These are phyloP conservation scores for Nyctereutes procyonoides DNA, from an alignment of 2,113 vertebrate species.

Conservation along the genomic window DNA sequence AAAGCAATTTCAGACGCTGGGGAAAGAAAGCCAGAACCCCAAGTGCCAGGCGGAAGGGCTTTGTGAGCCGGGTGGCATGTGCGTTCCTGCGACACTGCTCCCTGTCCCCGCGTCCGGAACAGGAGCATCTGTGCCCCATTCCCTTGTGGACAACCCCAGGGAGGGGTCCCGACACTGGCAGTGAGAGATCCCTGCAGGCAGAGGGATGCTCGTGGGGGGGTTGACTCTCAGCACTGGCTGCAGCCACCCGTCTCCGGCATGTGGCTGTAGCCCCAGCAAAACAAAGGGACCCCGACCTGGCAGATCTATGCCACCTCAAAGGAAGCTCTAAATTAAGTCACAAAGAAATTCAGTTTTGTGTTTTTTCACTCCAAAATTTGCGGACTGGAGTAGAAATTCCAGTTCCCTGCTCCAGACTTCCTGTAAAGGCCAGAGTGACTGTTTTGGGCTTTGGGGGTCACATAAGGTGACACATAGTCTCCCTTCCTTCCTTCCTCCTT, in stretches of 20 bases:
- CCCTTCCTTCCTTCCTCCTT: background rate
- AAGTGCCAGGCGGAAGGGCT: background rate
- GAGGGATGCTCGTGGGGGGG: background rate
- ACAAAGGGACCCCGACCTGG: background rate
- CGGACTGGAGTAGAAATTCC: background rate
- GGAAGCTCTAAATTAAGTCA: background rate
- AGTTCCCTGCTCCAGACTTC: background rate
- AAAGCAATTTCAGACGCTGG: background rate
- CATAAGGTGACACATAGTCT: background rate
- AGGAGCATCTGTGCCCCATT: no score
- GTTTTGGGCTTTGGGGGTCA: background rate
- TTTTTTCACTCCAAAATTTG: background rate
- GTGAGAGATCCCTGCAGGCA: background rate
- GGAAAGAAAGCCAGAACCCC: background rate
- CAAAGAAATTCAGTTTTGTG: background rate
- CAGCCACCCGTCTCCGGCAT: fast-evolving
- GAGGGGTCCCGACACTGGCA: background rate
- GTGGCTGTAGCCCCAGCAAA: fast-evolving
- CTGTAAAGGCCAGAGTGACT: background rate
- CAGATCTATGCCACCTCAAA: background rate
- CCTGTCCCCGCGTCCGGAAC: no score
- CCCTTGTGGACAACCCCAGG: no score
- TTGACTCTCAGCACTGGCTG: fast-evolving
- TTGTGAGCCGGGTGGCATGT: background rate
- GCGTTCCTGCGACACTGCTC: fast-evolving